phyloP scores from a whole-genome alignment of 2,797 vertebrate species.

The Syncerus caffer region DNA sequence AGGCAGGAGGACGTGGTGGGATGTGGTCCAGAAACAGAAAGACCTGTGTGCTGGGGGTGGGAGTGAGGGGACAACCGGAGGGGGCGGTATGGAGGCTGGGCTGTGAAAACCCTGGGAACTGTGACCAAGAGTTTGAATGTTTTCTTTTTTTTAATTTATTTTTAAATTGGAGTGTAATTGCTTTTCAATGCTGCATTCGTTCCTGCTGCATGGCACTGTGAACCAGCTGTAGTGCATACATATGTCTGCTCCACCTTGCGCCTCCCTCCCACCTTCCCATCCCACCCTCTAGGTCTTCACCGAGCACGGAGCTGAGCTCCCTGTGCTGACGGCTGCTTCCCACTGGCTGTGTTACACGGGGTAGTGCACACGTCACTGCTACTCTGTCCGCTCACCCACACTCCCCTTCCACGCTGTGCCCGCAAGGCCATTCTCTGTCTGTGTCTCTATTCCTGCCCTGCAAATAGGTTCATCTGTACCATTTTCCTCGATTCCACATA shows the following conservation, averaged over 20 bases:
- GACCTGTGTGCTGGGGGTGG: accelerated
- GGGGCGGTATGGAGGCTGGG: not conserved
- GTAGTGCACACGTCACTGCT: accelerated
- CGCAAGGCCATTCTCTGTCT: not conserved
- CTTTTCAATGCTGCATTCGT: not conserved
- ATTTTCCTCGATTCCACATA: not conserved
- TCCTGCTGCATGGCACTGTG: not conserved
- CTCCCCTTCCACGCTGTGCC: not conserved
- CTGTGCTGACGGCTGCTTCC: not conserved
- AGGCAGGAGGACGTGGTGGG: not conserved
- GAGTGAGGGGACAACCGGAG: accelerated
- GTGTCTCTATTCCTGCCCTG: not conserved
- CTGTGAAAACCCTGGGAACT: not conserved
- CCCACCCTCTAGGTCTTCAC: not conserved
- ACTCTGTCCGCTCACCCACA: not conserved
- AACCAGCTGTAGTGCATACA: not conserved
- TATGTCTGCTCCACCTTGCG: accelerated
- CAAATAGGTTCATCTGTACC: not conserved
- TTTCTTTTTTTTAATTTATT: not conserved
- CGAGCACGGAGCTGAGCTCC: accelerated
- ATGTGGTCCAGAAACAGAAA: too few relatives aligned
- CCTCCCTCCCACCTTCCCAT: not conserved
- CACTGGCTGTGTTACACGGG: not conserved
- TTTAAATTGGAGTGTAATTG: not conserved
- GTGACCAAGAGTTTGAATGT: not conserved